A percentile compares a stretch with the other conserved stretches of the same genome.
These are phyloP conservation scores for Epistrophe eligans DNA, from an alignment of 2,888 invertebrate species.

Conservation along the genomic window DNA sequence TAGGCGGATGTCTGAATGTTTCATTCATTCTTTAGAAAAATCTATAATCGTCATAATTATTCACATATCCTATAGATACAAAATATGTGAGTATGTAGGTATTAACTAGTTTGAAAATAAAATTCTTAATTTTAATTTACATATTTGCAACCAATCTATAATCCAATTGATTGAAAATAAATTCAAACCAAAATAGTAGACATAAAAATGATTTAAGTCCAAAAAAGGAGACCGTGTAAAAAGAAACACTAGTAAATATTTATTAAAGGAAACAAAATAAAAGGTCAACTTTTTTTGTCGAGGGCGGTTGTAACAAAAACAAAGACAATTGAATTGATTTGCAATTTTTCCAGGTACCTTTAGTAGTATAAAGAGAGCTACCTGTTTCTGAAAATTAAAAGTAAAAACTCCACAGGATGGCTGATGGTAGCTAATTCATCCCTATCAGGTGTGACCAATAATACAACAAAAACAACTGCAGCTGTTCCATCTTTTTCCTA, in stretches of 20 bases:
- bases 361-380: neutral
- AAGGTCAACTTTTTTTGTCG: neutral
- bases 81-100: no score
- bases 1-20: no score
- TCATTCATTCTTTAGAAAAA: no score
- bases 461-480: conserved; percentile 11
- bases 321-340: neutral
- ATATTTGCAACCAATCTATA: neutral
- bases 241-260: neutral
- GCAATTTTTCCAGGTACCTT: neutral
- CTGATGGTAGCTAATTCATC: neutral
- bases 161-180: neutral
- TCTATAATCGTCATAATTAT: no score
- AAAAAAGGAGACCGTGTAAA: neutral
- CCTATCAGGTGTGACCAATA: conserved; percentile 19
- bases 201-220: neutral
- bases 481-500: neutral
- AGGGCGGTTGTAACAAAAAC: neutral
- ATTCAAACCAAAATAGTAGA: neutral
- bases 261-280: neutral
- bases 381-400: neutral
- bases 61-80: no score
- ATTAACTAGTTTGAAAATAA: no score
- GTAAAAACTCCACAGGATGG: conserved; percentile 3
- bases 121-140: no score